A percentile compares a stretch with the other conserved stretches of the same genome.
These are phyloP conservation scores for Pipistrellus kuhlii DNA, from an alignment of 2,797 vertebrate genomes.

Conservation along the genomic window DNA sequence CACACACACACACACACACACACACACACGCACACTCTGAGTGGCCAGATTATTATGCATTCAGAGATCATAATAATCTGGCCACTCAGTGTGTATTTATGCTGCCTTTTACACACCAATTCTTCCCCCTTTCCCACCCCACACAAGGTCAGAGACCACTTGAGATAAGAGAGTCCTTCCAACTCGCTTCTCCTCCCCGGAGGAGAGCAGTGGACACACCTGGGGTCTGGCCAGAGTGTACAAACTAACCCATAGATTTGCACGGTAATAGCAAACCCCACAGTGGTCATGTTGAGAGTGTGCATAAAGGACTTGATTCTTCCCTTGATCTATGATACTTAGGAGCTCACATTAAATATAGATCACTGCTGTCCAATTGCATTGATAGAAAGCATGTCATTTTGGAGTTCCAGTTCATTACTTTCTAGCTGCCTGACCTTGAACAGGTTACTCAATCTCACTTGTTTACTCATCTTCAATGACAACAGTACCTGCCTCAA, in stretches of 20 bases:
- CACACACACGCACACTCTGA: too few species aligned
- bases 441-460: constrained; percentile 21
- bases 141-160: not conserved
- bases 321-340: not conserved
- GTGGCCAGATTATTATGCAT: too few species aligned
- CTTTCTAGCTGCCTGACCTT: constrained; percentile 49
- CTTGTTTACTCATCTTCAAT: constrained; percentile 13
- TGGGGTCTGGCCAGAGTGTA: constrained; percentile 16
- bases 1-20: too few species aligned
- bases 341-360: not conserved
- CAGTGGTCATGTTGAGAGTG: not conserved
- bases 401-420: constrained; percentile 16
- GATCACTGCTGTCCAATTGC: not conserved
- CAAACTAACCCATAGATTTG: constrained; percentile 9
- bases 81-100: not conserved
- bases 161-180: constrained; percentile 49
- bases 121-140: not conserved
- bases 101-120: not conserved
- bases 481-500: not conserved
- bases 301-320: not conserved
- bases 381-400: constrained; percentile 27
- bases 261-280: not conserved
- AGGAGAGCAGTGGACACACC: not conserved
- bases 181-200: not conserved
- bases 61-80: too few species aligned